Evolutionary conservation across 2,888 invertebrate genomes (phyloP), one percentile per base, ranked within the genome.

Genomic region (Tetranychus piercei): DNA sequence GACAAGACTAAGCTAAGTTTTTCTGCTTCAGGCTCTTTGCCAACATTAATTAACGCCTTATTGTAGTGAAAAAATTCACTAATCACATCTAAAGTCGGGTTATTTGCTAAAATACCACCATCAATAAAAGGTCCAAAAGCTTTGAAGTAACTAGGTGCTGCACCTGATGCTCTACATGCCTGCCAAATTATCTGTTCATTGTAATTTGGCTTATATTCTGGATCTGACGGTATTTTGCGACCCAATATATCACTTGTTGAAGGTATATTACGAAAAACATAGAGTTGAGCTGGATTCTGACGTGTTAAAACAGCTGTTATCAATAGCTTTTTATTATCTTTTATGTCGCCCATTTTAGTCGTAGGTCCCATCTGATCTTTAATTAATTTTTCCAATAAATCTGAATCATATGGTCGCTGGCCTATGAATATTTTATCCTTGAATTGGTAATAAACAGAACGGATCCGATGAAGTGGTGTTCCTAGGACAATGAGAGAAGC

Each of bases 41-140:
- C 79, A 80, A 81, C 86, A 20, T 88, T 88, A 78, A 88, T 87
- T 70, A 93, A 83, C 0, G 94, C 92, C 77, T 90, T 85, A 81
- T 92, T 90, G 80, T 93, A 88, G 81, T 95, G 93, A 74, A 92
- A 88, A 45, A 97, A 88, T 83, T 99, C 97, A 0, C 95, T 92
- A 79, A 99, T 83, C 0, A 92, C 90, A 82, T 99, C 97, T 74
- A 97, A 81, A 0, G 96, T 94, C 0, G 99, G 99, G 82, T 99
- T 99, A 82, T 99, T 99, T 1, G 96, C 90, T 80, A 96, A 94
- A 5, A 97, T 83, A 4, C 96, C 96, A 3, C 97, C 97, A 87
- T 88, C 81, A 87, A 79, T 43, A 78, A 77, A 76, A 78, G 79
- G 77, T 22, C 78, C 78, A 6, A 73, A 74, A 22, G 78, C 75